Base-by-base conservation (phyloP, 2,888 invertebrate species). In the Allacma fusca region DNA sequence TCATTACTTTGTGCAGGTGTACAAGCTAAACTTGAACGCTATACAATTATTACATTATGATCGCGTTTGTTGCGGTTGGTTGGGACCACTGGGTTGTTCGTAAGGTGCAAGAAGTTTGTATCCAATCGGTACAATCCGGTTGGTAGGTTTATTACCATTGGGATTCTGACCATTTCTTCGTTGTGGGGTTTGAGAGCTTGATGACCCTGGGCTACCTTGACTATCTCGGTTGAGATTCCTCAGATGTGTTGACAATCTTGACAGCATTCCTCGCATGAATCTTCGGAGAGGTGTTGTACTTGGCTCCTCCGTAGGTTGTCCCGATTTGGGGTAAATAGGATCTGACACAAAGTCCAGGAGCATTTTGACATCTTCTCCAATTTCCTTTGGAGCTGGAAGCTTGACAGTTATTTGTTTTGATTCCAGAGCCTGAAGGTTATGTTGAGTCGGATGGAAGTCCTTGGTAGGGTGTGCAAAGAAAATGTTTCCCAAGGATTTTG, bases 261-360 rank as follows among this genome's bases (percentile, higher is more conserved):
- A 28, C n/a, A 68, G 40, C 68, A 68, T 68, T 40, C 68, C 28
- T n/a, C 34, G 40, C 34, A 68, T 23, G 40, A 68, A 68, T 40
- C 40, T 34, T 34, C 68, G 7, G 0, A 40, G 5, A 16, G 40
- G 9, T 40, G 40, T n/a, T 40, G 68, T 40, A 1, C 19, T 21
- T 34, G 40, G 23, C 7, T 34, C 4, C 16, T 29, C 16, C 13
- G n/a, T n/a, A n/a, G 34, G 40, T 1, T 40, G 34, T 40, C 26
- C 40, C 5, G 40, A 40, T 64, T 16, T 24, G 13, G 26, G 68
- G 43, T 19, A 5, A 9, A 40, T 40, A 13, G 40, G 40, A 13
- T 28, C 68, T 40, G 26, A 9, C 21, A 28, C 28, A 28, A 43
- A 68, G 21, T 68, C 64, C 13, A 64, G 23, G 13, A 5, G 64